Conservation (phyloP, 2,113 vertebrate genomes). For the Hyperopisus bebe region DNA sequence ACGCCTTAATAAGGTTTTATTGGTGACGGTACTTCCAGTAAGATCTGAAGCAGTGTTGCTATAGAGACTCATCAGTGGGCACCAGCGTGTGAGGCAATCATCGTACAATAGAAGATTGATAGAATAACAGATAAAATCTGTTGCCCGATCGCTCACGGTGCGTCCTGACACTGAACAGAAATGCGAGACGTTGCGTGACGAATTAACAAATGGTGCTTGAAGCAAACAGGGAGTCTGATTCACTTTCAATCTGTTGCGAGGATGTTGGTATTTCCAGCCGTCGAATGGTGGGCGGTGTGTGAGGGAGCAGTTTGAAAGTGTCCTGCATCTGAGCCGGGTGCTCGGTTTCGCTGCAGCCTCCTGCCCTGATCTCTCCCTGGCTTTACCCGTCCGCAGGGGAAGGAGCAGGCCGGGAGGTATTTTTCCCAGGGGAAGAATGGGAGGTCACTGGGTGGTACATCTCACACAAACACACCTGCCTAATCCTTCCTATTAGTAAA, state of each 20-base stretch:
- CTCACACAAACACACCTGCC: neutral
- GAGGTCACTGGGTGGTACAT: neutral
- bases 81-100: slow-evolving; percentile 77
- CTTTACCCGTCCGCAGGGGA: neutral
- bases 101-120: slow-evolving; percentile 47
- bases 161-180: slow-evolving; percentile 76
- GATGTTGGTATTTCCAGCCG: neutral
- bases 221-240: slow-evolving; percentile 63
- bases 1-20: slow-evolving; percentile 96
- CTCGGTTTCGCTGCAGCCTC: neutral
- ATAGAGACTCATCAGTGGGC: slow-evolving; percentile 84
- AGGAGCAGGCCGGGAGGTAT: neutral
- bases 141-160: slow-evolving; percentile 70
- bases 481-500: neutral
- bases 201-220: slow-evolving; percentile 72
- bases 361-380: neutral
- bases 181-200: slow-evolving; percentile 60
- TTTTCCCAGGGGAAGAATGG: neutral
- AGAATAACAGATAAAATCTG: slow-evolving; percentile 75
- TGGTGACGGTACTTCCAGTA: slow-evolving; percentile 82
- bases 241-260: slow-evolving; percentile 30
- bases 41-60: slow-evolving; percentile 88
- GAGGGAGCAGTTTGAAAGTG: neutral
- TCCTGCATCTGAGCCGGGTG: neutral
- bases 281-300: neutral